Evolutionary conservation across 2,113 vertebrate genomes (phyloP).

Genomic region (Stigmatopora nigra): DNA sequence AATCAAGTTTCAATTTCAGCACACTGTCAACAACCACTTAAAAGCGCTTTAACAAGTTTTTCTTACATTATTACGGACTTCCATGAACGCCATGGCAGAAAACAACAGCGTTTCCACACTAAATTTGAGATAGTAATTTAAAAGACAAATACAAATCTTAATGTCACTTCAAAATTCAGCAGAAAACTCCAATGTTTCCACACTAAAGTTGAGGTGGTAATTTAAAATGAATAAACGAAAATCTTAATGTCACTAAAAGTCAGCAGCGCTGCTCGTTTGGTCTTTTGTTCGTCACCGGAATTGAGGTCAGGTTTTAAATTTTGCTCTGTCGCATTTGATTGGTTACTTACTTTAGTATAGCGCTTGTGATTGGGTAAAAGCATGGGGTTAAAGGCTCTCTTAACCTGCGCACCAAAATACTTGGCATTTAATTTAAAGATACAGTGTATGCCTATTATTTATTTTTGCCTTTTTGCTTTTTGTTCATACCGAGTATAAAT

Average conservation of each 20-base stretch:
- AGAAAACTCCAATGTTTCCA: neutral
- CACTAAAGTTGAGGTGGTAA: neutral
- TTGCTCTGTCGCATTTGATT: slow-evolving; percentile 50
- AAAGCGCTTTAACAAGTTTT: neutral
- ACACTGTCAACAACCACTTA: neutral
- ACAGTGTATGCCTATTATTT: too few relatives aligned
- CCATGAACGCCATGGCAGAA: slow-evolving; percentile 25
- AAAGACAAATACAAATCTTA: neutral
- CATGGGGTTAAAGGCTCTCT: neutral
- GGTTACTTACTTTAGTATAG: slow-evolving; percentile 16
- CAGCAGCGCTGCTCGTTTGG: neutral
- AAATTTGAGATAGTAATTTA: neutral
- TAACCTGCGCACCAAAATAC: neutral
- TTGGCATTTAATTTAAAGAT: too few relatives aligned
- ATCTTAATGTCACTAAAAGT: neutral
- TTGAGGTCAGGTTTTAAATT: slow-evolving; percentile 60
- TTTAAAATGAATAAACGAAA: neutral
- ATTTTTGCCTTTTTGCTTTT: too few relatives aligned
- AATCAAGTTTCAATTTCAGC: fast-evolving
- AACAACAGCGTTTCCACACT: neutral
- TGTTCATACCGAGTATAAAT: too few relatives aligned
- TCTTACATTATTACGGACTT: slow-evolving; percentile 41
- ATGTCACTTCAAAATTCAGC: neutral
- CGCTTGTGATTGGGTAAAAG: slow-evolving; percentile 38
- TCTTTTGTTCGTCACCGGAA: neutral